Evolutionary conservation across 2,797 vertebrate species (phyloP), one percentile per base, ranked within the genome.

Genomic region (Pangasius macronema): DNA sequence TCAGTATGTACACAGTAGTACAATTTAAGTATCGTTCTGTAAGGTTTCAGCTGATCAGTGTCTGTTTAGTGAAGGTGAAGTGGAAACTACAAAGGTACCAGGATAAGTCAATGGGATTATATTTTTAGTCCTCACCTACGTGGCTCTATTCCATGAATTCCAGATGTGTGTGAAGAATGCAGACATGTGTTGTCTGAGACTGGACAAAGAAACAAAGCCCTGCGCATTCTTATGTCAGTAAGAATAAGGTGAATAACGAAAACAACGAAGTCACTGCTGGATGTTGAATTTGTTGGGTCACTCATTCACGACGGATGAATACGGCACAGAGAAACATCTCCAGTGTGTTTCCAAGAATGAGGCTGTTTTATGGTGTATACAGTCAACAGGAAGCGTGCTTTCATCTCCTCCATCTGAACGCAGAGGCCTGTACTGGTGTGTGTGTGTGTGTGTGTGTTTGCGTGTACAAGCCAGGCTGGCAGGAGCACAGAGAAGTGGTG

Each of bases 371-470:
- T 88, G 42, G 83, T 82, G 85, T 85, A 83, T 85, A 86, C 88
- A 73, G 91, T 87, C 87, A 88, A 87, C 89, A 90, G 85, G 88
- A 90, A 85, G 57, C 73, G 8, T 59, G 39, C 84, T 88, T 91
- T 90, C 72, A 90, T 91, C 86, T 88, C 51, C 53, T 86, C 73
- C 8, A 42, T 89, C 82, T 90, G 83, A 85, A 79, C 70, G 59
- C 61, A 55, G 20, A 61, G 33, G 79, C 22, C 27, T 67, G 81
- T 82, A 46, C 1, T 46, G 49, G 57, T 80, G 49, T 75, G 73
- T 46, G 20, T 79, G n/a, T 79, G 76, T 55, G 83, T 24, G 83
- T 81, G 65, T 76, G 77, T 61, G 39, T 68, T 51, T 70, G 42
- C 20, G 27, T 82, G 36, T 81, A 1, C 1, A 46, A 75, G 46